Conservation (phyloP, 1,140 invertebrate genomes). For the Aethina tumida region DNA sequence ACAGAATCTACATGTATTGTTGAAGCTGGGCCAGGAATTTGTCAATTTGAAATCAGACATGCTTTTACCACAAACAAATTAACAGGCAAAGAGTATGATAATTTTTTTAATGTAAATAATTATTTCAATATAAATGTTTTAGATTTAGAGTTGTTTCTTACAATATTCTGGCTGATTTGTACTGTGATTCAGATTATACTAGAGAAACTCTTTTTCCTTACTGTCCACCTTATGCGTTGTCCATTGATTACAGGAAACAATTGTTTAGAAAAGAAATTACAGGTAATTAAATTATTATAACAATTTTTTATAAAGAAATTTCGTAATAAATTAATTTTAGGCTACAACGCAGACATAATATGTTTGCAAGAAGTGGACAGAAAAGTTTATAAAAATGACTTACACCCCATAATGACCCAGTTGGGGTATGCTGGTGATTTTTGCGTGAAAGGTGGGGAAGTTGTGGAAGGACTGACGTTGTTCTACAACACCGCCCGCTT, state of each 20-base stretch:
- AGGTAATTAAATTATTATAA: conserved; percentile 40
- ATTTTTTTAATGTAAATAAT: conserved; percentile 1
- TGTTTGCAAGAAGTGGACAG: conserved; percentile 89
- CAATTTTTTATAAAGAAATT: neutral
- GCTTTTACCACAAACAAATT: conserved; percentile 51
- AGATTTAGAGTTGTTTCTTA: conserved; percentile 79
- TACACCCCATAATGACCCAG: conserved; percentile 49
- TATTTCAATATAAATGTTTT: conserved; percentile 23
- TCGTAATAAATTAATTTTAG: conserved; percentile 33
- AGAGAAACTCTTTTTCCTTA: conserved; percentile 66
- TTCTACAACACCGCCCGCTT: conserved; percentile 62
- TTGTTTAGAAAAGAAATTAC: conserved; percentile 74
- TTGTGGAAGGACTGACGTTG: conserved; percentile 69
- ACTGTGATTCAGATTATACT: conserved; percentile 74
- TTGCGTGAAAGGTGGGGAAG: conserved; percentile 59
- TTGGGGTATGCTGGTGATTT: conserved; percentile 51
- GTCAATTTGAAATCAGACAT: conserved; percentile 74
- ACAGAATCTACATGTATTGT: conserved; percentile 38
- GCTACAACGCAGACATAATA: conserved; percentile 81
- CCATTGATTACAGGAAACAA: conserved; percentile 80
- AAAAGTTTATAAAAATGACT: conserved; percentile 64
- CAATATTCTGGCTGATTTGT: conserved; percentile 82
- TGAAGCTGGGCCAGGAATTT: conserved; percentile 60
- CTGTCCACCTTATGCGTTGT: conserved; percentile 70
- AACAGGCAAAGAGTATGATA: conserved; percentile 34